Evolutionary conservation across 2,797 vertebrate species (phyloP).

Genomic region (Erithacus rubecula): DNA sequence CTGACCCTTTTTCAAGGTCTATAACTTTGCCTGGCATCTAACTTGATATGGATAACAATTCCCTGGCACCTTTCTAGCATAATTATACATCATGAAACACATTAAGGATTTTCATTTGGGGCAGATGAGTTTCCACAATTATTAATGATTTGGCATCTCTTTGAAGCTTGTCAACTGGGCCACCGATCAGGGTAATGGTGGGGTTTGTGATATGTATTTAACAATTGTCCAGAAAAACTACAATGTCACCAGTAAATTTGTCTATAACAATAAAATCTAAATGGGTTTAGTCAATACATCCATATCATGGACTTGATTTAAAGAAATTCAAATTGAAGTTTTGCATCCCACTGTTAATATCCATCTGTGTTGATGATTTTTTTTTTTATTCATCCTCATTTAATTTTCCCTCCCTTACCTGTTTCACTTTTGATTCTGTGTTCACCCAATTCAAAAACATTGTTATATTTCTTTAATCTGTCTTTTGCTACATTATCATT

Average conservation of each 20-base stretch:
- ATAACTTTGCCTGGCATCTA: not conserved
- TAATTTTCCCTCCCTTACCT: not conserved
- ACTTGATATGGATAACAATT: not conserved
- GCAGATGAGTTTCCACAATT: not conserved
- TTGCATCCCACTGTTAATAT: not conserved
- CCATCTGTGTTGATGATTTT: not conserved
- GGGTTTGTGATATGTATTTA: not conserved
- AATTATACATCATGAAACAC: not conserved
- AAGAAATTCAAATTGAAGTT: not conserved
- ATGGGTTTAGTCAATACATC: not conserved
- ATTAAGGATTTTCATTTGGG: constrained; percentile 2
- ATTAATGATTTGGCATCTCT: not conserved
- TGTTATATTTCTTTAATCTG: not conserved
- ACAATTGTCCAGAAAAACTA: not conserved
- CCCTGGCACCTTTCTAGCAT: not conserved
- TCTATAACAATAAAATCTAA: not conserved
- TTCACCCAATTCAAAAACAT: not conserved
- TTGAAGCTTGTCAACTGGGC: not conserved
- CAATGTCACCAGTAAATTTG: not conserved
- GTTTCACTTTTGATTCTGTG: not conserved
- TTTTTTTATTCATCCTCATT: not conserved
- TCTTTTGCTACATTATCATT: not conserved
- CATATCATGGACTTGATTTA: not conserved
- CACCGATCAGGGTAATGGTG: not conserved
- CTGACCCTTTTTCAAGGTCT: not conserved